A percentile compares a stretch with the other conserved stretches of the same genome.
phyloP scores from a whole-genome alignment of 2,888 invertebrate species.

The Halictus quadricinctus region DNA sequence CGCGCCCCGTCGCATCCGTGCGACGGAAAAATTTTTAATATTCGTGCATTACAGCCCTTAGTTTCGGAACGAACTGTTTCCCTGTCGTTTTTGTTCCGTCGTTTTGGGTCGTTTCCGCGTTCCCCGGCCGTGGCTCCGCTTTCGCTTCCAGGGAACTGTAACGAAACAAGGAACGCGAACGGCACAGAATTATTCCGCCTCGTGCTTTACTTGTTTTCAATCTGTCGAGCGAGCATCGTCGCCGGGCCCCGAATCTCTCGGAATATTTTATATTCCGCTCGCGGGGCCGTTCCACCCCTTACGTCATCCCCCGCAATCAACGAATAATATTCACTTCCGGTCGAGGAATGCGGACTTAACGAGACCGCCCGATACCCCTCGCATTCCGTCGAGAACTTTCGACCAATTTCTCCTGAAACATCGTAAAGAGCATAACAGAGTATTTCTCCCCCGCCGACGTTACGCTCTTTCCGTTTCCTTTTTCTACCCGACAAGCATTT shows the following conservation, averaged over 20 bases:
- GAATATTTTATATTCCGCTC: slow-evolving; percentile 8
- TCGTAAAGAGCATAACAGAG: not conserved
- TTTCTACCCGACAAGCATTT: not conserved
- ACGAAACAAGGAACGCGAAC: slow-evolving; percentile 5
- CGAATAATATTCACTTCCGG: slow-evolving; percentile 1
- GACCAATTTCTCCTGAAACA: not conserved
- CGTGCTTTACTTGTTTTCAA: slow-evolving; percentile 33
- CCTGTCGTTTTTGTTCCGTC: not conserved
- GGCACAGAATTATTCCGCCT: slow-evolving; percentile 29
- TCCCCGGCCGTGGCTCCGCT: not conserved
- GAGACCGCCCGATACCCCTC: not conserved
- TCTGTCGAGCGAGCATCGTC: slow-evolving; percentile 14
- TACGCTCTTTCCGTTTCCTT: not conserved
- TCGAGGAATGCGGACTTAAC: not conserved
- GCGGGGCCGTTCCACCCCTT: not conserved
- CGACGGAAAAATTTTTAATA: not conserved
- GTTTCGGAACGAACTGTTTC: not conserved
- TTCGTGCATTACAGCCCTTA: not conserved
- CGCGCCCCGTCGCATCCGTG: not conserved
- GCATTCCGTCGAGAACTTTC: not conserved
- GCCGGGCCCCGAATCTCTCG: slow-evolving; percentile 3
- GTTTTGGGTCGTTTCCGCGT: slow-evolving; percentile 10
- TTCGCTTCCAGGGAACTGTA: slow-evolving; percentile 8
- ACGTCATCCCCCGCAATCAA: not conserved
- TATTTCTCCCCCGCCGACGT: not conserved